Evolutionary conservation across 2,888 invertebrate genomes (phyloP).

Genomic region (Parascotia fuliginaria): DNA sequence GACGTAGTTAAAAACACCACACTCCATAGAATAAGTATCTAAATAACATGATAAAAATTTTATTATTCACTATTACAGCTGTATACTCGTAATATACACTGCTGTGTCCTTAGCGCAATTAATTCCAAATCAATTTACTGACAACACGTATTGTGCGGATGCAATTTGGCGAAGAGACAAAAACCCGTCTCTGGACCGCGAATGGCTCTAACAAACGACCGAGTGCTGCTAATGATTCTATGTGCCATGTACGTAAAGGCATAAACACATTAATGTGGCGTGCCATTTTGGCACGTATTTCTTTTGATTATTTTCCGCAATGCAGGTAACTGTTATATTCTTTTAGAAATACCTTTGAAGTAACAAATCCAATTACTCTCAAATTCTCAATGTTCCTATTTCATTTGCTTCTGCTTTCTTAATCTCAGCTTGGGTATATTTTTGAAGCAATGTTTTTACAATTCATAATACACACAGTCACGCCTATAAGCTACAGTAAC

Average conservation of each 20-base stretch:
- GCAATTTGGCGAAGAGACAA: constrained; percentile 82
- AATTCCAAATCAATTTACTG: constrained; percentile 80
- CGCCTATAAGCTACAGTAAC: no score
- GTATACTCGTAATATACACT: constrained; percentile 30
- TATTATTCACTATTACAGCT: constrained; percentile 23
- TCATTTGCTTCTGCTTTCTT: no score
- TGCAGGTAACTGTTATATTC: background rate
- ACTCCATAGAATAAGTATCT: no score
- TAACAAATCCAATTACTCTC: no score
- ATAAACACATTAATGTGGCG: constrained; percentile 12
- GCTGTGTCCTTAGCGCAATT: constrained; percentile 64
- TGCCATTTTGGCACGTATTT: constrained; percentile 3
- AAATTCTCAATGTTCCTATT: no score
- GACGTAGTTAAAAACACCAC: no score
- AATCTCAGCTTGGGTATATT: no score
- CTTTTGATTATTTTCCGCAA: background rate
- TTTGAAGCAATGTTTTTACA: no score
- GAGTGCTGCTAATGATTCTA: constrained; percentile 82
- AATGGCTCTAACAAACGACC: constrained; percentile 83
- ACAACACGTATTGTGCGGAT: constrained; percentile 80
- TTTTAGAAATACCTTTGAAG: background rate
- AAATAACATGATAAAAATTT: no score
- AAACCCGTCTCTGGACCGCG: constrained; percentile 79
- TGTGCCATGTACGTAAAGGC: constrained; percentile 55
- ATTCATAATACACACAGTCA: no score